Percentiles rank a stretch among this genome's conserved stretches.
Conservation (phyloP, 2,888 invertebrate genomes). For the Lissonota sp. region DNA sequence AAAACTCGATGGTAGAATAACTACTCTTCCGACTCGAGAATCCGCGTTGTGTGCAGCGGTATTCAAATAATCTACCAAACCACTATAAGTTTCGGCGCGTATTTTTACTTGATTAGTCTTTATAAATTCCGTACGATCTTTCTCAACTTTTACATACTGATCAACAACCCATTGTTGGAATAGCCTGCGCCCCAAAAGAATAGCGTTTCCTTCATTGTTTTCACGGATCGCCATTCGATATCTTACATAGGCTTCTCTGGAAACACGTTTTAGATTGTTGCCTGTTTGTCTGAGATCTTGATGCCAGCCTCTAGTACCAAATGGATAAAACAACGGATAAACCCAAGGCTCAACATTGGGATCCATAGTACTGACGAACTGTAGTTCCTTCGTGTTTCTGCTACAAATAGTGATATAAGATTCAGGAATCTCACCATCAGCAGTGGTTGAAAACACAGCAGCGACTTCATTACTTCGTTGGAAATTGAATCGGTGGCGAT, state of each 20-base stretch:
- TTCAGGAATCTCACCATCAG: slow-evolving; percentile 63
- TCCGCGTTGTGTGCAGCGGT: slow-evolving; percentile 19
- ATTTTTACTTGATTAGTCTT: slow-evolving; percentile 57
- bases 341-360: too few species aligned
- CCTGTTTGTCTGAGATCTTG: slow-evolving; percentile 18
- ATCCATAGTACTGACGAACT: too few species aligned
- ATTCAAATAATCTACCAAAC: slow-evolving; percentile 35
- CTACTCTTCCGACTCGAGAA: slow-evolving; percentile 52
- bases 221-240: slow-evolving; percentile 53
- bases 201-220: slow-evolving; percentile 38
- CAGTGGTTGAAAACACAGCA: too few species aligned
- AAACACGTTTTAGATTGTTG: slow-evolving; percentile 30
- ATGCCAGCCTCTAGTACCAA: slow-evolving; percentile 62
- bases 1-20: slow-evolving; percentile 66
- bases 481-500: too few species aligned
- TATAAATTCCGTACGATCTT: slow-evolving; percentile 53
- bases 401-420: slow-evolving; percentile 61
- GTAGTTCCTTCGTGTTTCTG: slow-evolving; percentile 51
- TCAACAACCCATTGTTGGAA: slow-evolving; percentile 62
- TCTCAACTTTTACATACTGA: slow-evolving; percentile 62
- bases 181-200: slow-evolving; percentile 53
- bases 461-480: too few species aligned
- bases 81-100: slow-evolving; percentile 57
- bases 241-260: slow-evolving; percentile 26
- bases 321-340: slow-evolving; percentile 63